These are phyloP conservation scores for Centroberyx gerrardi DNA, from an alignment of 2,797 vertebrate species.

Conservation along the genomic window DNA sequence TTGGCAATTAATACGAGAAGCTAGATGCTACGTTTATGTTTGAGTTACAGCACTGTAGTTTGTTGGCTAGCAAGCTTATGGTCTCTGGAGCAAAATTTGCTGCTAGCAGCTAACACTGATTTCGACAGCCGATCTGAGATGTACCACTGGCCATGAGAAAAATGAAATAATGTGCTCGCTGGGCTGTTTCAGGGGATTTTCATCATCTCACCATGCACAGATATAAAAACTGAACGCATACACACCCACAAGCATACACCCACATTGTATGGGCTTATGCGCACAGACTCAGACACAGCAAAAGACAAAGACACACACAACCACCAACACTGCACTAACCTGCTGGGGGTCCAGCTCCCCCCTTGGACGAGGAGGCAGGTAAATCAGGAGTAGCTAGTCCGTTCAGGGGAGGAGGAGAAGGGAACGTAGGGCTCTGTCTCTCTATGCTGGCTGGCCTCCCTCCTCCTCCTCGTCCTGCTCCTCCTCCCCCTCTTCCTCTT, in stretches of 20 bases:
- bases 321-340: slow-evolving; percentile 67
- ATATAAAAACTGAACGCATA: slow-evolving; percentile 35
- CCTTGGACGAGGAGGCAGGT: slow-evolving; percentile 32
- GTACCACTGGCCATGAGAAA: slow-evolving; percentile 58
- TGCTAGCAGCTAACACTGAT: slow-evolving; percentile 33
- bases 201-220: slow-evolving; percentile 49
- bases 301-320: slow-evolving; percentile 9
- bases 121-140: slow-evolving; percentile 42
- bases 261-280: slow-evolving; percentile 11
- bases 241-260: neutral
- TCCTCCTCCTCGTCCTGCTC: slow-evolving; percentile 30
- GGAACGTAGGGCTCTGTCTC: slow-evolving; percentile 16
- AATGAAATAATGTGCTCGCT: slow-evolving; percentile 51
- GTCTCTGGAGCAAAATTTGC: slow-evolving; percentile 46
- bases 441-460: slow-evolving; percentile 23
- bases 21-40: slow-evolving; percentile 41
- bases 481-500: slow-evolving; percentile 7
- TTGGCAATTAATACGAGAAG: slow-evolving; percentile 49
- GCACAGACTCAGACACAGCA: neutral
- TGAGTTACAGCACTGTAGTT: slow-evolving; percentile 46
- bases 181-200: slow-evolving; percentile 59
- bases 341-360: slow-evolving; percentile 46
- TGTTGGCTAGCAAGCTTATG: slow-evolving; percentile 11
- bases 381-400: slow-evolving; percentile 36
- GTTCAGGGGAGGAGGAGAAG: slow-evolving; percentile 44